These are phyloP conservation scores for Scolopax mira DNA, from an alignment of 2,113 vertebrate genomes.

Conservation along the genomic window DNA sequence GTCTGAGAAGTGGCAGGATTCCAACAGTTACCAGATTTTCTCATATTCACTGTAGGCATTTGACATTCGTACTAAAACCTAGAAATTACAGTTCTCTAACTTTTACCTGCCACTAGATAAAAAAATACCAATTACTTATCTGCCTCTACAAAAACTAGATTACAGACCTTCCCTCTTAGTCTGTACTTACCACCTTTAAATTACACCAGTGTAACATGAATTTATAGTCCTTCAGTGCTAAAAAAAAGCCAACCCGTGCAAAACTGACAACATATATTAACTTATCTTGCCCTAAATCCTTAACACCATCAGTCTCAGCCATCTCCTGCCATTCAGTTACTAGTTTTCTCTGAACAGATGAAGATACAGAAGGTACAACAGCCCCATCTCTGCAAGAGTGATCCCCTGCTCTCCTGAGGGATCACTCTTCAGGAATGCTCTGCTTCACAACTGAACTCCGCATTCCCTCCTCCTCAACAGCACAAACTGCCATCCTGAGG, in stretches of 20 bases:
- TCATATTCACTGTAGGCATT: not conserved
- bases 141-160: not conserved
- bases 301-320: not conserved
- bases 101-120: not conserved
- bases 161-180: not conserved
- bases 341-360: not conserved
- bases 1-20: not conserved
- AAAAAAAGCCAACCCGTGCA: not conserved
- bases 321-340: not conserved
- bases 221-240: not conserved
- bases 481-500: not conserved
- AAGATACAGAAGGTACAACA: not conserved
- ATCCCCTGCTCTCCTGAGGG: fast-evolving
- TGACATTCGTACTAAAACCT: not conserved
- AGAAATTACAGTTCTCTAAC: not conserved
- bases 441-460: not conserved
- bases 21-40: not conserved
- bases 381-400: not conserved
- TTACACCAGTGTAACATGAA: not conserved
- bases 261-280: not conserved
- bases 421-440: not conserved
- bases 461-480: not conserved
- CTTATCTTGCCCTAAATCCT: not conserved
- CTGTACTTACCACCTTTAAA: not conserved
- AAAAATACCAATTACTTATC: not conserved